Evolutionary conservation across 2,113 vertebrate genomes (phyloP), one percentile per base, ranked within the genome.

Genomic region (Lasiurus cinereus): DNA sequence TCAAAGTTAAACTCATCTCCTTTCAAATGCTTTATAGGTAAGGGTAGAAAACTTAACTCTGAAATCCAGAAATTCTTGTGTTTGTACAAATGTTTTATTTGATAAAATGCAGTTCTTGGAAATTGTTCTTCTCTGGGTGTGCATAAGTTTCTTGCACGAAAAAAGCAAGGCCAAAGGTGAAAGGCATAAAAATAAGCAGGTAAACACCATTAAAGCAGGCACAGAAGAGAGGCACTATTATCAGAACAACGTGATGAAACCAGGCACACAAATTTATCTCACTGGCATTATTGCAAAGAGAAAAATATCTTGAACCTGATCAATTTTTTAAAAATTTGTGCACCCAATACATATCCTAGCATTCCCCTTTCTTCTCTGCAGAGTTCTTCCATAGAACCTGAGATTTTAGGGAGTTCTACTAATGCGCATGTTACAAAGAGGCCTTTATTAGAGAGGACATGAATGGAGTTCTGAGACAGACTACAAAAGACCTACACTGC

Each of bases 1-100:
- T 97, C 93, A 96, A 98, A 96, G 95, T 82, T 64, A 96, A 83
- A 83, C 39, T 94, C 97, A 96, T 97, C 82, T 94, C 39, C 52
- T 93, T 96, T 96, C 24, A 96, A 96, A 96, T 97, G 90, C 66
- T 96, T 48, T 90, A 91, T 36, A 85, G 31, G 14, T 54, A 39
- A 39, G 56, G n/a, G 7, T 72, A 82, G 77, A 77, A 97, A 97
- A 67, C 86, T 52, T 96, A 94, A 95, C 62, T 85, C 73, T 83
- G n/a, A 96, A 96, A 97, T 90, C 90, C 83, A 94, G 95, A 96
- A 70, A 91, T 96, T 66, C 86, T 96, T 95, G 59, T 79, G 83
- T 95, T 91, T 59, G 39, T 79, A 70, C 19, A 83, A 91, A 87
- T 93, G 18, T 91, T 94, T 91, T 89, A 88, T 88, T 56, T 83